These are phyloP conservation scores for Philhelius pedissequus DNA, from an alignment of 2,888 invertebrate species.

Conservation along the genomic window DNA sequence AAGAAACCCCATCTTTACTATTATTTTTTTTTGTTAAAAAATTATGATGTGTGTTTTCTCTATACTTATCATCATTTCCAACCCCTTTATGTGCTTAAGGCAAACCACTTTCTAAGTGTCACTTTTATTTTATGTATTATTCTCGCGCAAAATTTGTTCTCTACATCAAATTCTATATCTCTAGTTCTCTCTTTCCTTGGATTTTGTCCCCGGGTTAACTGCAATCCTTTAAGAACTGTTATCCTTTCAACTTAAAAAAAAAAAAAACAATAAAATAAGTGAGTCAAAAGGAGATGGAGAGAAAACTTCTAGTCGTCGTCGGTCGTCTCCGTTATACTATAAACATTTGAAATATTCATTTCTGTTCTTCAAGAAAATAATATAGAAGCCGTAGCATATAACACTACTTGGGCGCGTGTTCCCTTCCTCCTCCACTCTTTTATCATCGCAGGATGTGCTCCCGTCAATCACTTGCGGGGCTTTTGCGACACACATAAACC, in stretches of 20 bases:
- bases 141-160: conserved; percentile 30
- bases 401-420: neutral
- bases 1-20: neutral
- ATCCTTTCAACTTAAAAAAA: conserved; percentile 60
- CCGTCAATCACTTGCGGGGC: conserved; percentile 65
- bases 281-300: neutral
- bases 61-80: conserved; percentile 3
- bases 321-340: neutral
- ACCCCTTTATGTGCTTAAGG: conserved; percentile 1
- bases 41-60: conserved; percentile 12
- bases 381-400: neutral
- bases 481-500: conserved; percentile 62
- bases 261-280: neutral
- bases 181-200: neutral
- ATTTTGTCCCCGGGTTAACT: conserved; percentile 56
- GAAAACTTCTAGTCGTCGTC: neutral
- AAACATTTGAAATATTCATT: conserved; percentile 51
- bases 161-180: conserved; percentile 11
- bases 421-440: neutral
- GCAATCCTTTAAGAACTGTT: conserved; percentile 63
- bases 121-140: conserved; percentile 37
- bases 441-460: conserved; percentile 2
- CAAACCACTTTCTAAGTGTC: conserved; percentile 34
- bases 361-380: conserved; percentile 19
- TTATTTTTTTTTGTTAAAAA: neutral